Evolutionary conservation across 1,140 invertebrate species (phyloP), one percentile per base, ranked within the genome.

Genomic region (Orchesella cincta): DNA sequence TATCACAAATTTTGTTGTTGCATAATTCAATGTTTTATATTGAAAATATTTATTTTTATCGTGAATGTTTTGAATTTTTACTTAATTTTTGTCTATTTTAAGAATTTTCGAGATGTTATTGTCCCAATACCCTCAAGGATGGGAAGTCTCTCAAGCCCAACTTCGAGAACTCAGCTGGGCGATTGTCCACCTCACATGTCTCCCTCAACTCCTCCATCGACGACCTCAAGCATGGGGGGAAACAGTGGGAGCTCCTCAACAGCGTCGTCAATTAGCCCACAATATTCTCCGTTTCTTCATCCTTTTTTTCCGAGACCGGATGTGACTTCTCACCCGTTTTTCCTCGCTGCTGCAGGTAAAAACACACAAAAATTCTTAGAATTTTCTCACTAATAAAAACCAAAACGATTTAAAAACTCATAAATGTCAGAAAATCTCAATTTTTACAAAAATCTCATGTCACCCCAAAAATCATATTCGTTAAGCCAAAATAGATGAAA

Each of bases 281-380:
- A 12, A 20, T 73, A 73, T 39, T 14, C 84, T 82, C 36, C 84
- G 84, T 78, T 77, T 76, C 70, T 82, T 28, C 86, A 84, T 54
- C 83, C 83, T 14, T 89, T 89, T 78, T 86, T 89, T 46, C 88
- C 88, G 54, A 89, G 82, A 85, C 88, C 78, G 81, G 88, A 78
- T 85, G 88, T 86, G 77, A 78, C 79, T 14, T 80, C 57, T 35
- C 88, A 81, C 83, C 87, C 82, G 82, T 85, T 79, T 35, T 87
- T 86, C 85, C 85, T 83, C 51, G 88, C 80, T 81, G 83, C 85
- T 23, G 86, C 83, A 84, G 88, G 78, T 89, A 86, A 79, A 86
- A 75, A 12, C 16, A 52, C 46, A 29, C 84, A 85, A 31, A 85
- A 84, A 14, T 80, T 86, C 35, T 86, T 86, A 64, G n/a, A n/a